These are phyloP conservation scores for Nemoura dubitans DNA, from an alignment of 2,888 invertebrate species.

Conservation along the genomic window DNA sequence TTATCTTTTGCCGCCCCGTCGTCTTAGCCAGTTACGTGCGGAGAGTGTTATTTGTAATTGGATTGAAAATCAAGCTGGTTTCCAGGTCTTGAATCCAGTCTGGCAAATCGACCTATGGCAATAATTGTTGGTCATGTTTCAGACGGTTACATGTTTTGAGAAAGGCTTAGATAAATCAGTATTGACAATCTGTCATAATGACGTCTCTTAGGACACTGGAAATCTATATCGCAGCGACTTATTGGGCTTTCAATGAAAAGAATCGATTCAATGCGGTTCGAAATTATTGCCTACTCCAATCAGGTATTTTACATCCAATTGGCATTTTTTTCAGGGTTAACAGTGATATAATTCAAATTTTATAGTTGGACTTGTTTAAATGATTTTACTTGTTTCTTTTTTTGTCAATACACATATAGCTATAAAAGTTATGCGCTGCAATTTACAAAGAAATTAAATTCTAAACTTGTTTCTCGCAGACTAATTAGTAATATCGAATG, in stretches of 20 bases:
- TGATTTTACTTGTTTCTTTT: conserved; percentile 30
- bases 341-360: neutral
- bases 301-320: conserved; percentile 27
- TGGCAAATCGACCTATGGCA: neutral
- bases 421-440: neutral
- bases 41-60: neutral
- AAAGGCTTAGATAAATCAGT: neutral
- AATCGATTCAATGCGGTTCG: neutral
- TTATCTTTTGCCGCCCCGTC: neutral
- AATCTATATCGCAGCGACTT: neutral
- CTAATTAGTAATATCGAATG: conserved; percentile 40
- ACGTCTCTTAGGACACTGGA: neutral
- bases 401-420: conserved; percentile 19
- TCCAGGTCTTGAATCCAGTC: neutral
- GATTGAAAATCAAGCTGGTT: neutral
- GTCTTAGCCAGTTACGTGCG: neutral
- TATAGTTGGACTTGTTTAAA: conserved; percentile 35
- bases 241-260: conserved; percentile 13
- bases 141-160: conserved; percentile 1
- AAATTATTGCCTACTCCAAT: neutral
- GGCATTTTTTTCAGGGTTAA: neutral
- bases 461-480: conserved; percentile 30
- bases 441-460: conserved; percentile 25
- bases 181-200: neutral
- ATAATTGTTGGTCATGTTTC: neutral